Conservation (phyloP, 2,113 vertebrate species). For the Cyprinodon variegatus region DNA sequence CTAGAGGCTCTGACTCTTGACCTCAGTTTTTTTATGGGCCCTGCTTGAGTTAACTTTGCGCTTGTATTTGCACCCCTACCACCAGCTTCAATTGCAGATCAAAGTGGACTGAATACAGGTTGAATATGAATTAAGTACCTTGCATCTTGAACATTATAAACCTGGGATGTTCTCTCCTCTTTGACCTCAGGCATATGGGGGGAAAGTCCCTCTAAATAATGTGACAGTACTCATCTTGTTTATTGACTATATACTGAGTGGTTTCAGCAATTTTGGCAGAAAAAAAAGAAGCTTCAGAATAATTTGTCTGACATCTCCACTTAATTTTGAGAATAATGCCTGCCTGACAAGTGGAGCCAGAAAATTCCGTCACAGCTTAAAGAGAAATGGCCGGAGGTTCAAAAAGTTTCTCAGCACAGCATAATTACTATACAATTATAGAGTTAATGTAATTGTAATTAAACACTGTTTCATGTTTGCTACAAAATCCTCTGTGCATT, state of each 20-base stretch:
- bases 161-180: neutral
- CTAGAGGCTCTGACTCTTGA: too few species aligned
- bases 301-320: neutral
- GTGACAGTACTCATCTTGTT: neutral
- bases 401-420: neutral
- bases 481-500: slow-evolving; percentile 48
- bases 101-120: too few species aligned
- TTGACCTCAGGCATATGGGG: neutral
- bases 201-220: neutral
- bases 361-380: neutral
- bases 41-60: too few species aligned
- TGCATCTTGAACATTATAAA: neutral
- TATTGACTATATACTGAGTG: neutral
- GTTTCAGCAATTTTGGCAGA: neutral
- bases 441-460: slow-evolving; percentile 15
- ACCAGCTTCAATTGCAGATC: too few species aligned
- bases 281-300: neutral
- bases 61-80: too few species aligned
- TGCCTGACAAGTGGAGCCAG: neutral
- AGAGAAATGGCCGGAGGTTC: neutral
- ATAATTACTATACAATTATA: slow-evolving; percentile 17
- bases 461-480: slow-evolving; percentile 41
- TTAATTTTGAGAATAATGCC: neutral
- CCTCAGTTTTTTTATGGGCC: too few species aligned
- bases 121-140: too few species aligned